A percentile compares a stretch with the other conserved stretches of the same genome.
Conservation (phyloP, 37 sponge, comb jelly and placozoan genomes). For the Ianthella basta region DNA sequence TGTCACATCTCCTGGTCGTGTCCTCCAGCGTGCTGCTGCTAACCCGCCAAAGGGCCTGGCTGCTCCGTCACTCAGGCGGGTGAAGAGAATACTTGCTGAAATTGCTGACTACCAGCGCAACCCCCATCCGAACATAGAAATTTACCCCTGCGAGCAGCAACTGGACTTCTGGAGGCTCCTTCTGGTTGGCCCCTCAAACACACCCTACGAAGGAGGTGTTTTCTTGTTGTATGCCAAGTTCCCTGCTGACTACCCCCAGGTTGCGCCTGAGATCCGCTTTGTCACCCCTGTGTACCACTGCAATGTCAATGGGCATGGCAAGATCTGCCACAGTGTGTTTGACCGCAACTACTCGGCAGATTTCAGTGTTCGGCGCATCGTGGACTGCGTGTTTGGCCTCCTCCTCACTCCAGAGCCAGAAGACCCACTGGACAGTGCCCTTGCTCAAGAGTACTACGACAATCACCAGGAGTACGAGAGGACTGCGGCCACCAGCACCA, state of each 20-base stretch:
- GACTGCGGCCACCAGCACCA: conserved; percentile 21
- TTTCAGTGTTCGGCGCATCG: conserved; percentile 12
- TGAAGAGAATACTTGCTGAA: conserved; percentile 33
- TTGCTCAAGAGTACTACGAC: conserved; percentile 44
- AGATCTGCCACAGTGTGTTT: conserved; percentile 41
- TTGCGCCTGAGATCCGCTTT: conserved; percentile 45
- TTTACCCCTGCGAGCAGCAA: conserved; percentile 37
- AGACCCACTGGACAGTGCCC: conserved; percentile 46
- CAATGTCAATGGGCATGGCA: conserved; percentile 42
- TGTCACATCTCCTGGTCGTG: conserved; percentile 17
- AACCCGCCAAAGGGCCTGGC: conserved; percentile 17
- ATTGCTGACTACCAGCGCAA: not conserved
- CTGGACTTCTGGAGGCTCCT: conserved; percentile 39
- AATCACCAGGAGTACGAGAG: conserved; percentile 14
- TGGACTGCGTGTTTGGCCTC: conserved; percentile 39
- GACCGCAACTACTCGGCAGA: conserved; percentile 18
- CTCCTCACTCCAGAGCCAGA: conserved; percentile 48
- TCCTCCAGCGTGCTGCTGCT: conserved; percentile 7
- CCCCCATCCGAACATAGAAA: conserved; percentile 33
- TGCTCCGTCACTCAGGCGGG: not conserved
- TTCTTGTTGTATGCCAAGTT: conserved; percentile 40
- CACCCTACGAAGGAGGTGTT: conserved; percentile 35
- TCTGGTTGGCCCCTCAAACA: conserved; percentile 12
- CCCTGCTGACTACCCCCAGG: conserved; percentile 26
- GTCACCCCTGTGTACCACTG: conserved; percentile 50